Base-by-base conservation (phyloP, 2,888 invertebrate species). In the Chromoteleia sp. region DNA sequence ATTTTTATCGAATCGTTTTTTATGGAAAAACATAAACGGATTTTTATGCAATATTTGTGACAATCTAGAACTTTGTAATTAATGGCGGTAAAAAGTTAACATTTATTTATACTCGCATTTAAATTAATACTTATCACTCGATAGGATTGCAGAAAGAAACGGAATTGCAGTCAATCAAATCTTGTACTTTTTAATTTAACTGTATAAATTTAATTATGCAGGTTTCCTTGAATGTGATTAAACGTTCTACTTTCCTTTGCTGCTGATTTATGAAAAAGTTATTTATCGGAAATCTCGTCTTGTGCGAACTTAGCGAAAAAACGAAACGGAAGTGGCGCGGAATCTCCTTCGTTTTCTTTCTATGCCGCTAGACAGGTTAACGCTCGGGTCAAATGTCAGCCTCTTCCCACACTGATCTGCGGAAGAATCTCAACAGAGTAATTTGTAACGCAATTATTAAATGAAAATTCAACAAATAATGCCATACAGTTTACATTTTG, bases 371-470 rank as follows among this genome's bases (percentile, higher is more conserved):
- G 63, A 52, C 50, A 19, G 77, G 56, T 70, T 63, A 78, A 71
- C 58, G 71, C 25, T 71, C 58, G 65, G 71, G 71, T 78, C 71
- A 78, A 78, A 78, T 78, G 78, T 71, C 78, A 78, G 63, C 41
- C 17, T 65, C 56, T 78, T 78, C 71, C 65, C 78, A 78, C 71
- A 78, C 17, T 45, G 63, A 70, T 71, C 48, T 14, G 50, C 41
- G 63, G 65, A 71, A 63, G 63, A 70, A 58, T 71, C 56, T 54
- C 54, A 0, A 14, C 43, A 5, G 52, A 5, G 58, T 56, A 43
- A 68, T 59, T 67, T 76, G 74, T 65, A 74, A 54, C 8, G 19
- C 15, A 30, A 75, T 65, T 70, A 65, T 65, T 65, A 56, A 75
- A 58, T 56, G 52, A 65, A 63, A 65, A 54, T 39, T 65, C 48